A percentile compares a stretch with the other conserved stretches of the same genome.
Conservation (phyloP, 2,797 vertebrate species). For the Chelonia mydas region DNA sequence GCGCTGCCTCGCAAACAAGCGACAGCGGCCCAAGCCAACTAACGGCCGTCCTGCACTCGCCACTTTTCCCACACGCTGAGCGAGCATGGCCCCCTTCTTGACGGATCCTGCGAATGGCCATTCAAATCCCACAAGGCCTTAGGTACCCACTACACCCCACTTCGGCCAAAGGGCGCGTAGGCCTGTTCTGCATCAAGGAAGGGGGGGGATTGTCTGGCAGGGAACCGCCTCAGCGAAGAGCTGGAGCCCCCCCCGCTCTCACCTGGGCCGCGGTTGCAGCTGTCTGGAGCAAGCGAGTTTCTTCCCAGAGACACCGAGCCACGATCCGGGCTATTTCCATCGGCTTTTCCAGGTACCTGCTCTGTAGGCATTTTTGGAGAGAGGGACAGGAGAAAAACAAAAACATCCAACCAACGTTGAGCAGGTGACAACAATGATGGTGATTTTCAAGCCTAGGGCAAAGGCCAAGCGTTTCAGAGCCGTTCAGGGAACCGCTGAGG, state of each 20-base stretch:
- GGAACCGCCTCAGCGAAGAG: not conserved
- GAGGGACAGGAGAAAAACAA: not conserved
- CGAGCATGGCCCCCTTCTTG: not conserved
- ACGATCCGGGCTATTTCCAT: conserved; percentile 98
- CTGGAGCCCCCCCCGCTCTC: not conserved
- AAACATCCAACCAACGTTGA: not conserved
- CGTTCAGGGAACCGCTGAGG: not conserved
- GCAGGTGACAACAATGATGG: accelerated
- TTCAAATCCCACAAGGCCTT: not conserved
- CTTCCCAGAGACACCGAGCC: conserved; percentile 97
- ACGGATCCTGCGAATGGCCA: not conserved
- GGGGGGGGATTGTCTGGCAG: not conserved
- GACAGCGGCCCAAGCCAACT: accelerated
- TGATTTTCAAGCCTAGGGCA: accelerated
- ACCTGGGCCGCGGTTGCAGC: conserved; percentile 95
- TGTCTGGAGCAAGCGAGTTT: conserved; percentile 93
- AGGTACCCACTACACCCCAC: not conserved
- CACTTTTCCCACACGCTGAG: not conserved
- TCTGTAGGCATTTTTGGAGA: conserved; percentile 76
- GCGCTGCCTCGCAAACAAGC: not conserved
- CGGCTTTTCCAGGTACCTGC: conserved; percentile 96
- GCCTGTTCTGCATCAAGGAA: not conserved
- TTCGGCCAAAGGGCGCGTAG: not conserved
- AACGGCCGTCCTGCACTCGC: not conserved
- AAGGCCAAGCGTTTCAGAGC: accelerated